Percentiles rank a stretch among this genome's conserved stretches.
Evolutionary conservation across 2,113 vertebrate genomes (phyloP).

Genomic region (Sarotherodon lohbergeri): DNA sequence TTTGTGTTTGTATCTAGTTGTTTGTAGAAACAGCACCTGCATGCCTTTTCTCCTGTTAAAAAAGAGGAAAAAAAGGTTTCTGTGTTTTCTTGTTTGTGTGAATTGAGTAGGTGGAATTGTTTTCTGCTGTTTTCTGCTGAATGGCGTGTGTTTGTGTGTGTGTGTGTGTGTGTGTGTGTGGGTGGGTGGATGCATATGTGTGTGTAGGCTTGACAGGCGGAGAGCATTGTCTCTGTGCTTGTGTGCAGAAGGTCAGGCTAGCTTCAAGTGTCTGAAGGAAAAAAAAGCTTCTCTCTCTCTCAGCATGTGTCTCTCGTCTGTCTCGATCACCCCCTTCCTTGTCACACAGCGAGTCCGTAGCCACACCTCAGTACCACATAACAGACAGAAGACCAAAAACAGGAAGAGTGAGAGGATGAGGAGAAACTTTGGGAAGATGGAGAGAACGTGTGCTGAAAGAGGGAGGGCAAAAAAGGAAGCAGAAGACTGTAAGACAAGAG

Average conservation of each 20-base stretch:
- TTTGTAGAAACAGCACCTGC: not conserved
- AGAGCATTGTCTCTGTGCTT: conserved; percentile 20
- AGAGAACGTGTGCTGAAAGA: not conserved
- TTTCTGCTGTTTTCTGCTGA: conserved; percentile 7
- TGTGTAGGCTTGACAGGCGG: conserved; percentile 17
- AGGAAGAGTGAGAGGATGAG: not conserved
- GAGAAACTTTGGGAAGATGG: not conserved
- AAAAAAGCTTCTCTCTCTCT: not conserved
- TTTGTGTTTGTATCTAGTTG: not conserved
- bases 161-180: not conserved
- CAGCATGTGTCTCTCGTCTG: not conserved
- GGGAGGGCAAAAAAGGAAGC: not conserved
- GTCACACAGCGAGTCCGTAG: not conserved
- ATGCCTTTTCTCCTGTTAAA: not conserved
- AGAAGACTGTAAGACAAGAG: not conserved
- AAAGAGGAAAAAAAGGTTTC: not conserved
- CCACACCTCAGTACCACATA: not conserved
- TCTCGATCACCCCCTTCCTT: not conserved
- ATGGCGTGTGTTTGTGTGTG: not conserved
- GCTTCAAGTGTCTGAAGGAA: conserved; percentile 43
- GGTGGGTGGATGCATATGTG: not conserved
- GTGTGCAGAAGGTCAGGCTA: conserved; percentile 54
- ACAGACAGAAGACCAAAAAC: not conserved
- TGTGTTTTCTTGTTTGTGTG: not conserved
- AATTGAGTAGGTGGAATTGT: conserved; percentile 19